These are phyloP conservation scores for Bombus waltoni DNA, from an alignment of 1,140 invertebrate species.

Conservation along the genomic window DNA sequence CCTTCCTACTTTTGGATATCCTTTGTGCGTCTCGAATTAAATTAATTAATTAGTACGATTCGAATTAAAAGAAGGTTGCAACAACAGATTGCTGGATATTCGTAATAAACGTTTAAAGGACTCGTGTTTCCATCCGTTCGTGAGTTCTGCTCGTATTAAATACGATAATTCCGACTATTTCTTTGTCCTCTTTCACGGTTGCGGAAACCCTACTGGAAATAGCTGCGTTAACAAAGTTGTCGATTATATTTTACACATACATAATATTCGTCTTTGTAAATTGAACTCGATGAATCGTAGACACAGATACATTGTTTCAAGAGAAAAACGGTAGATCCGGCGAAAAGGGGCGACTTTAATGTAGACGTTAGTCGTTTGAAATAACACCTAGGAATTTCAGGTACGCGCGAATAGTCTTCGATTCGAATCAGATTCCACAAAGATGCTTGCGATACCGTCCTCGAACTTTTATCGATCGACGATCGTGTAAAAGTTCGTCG, in stretches of 20 bases:
- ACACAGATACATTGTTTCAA: constrained; percentile 10
- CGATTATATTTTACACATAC: background rate
- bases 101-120: no score
- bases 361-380: constrained; percentile 15
- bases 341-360: constrained; percentile 2
- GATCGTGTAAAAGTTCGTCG: background rate
- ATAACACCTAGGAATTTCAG: constrained; percentile 14
- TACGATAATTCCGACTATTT: background rate
- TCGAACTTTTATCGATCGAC: background rate
- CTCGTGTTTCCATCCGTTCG: background rate
- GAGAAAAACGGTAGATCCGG: constrained; percentile 27
- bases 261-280: background rate
- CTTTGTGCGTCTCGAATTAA: no score
- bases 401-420: constrained; percentile 39
- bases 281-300: constrained; percentile 17
- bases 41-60: no score
- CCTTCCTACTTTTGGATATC: background rate
- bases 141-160: background rate
- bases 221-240: constrained; percentile 6
- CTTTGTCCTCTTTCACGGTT: background rate
- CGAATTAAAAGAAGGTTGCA: no score
- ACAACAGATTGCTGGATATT: no score
- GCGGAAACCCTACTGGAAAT: background rate
- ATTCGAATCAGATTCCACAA: constrained; percentile 4
- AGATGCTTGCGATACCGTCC: background rate